Base-by-base conservation (phyloP, 92 coral and sea anemone genomes). In the Micromussa lordhowensis region DNA sequence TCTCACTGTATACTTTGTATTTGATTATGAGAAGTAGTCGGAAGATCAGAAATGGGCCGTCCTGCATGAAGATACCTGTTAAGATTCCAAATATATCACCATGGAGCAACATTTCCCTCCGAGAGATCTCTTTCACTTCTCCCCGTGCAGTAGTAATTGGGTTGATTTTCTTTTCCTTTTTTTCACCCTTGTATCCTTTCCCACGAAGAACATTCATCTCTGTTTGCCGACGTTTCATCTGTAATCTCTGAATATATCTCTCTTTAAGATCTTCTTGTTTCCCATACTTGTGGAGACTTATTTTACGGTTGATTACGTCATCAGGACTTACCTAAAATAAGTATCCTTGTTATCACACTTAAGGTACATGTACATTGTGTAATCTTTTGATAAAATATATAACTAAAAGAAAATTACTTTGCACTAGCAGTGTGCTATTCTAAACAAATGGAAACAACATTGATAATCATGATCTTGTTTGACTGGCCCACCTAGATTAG, bases 1-100 rank as follows among this genome's bases (percentile, higher is more conserved):
- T 97, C 86, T 97, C 99, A 68, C 98, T 95, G 69, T 91, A 91
- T 9, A 97, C 97, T 28, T 83, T 81, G 74, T 92, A 96, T 75
- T 97, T 82, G n/a, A 97, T 96, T 5, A 95, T 91, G 63, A 96
- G 82, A 28, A 94, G 96, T 21, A 97, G 92, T 78, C 99, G 91
- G 49, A 97, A 94, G 59, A 97, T 96, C 30, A 97, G 91, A 61
- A 97, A 97, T 19, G 99, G 99, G 5, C 99, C 99, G 82, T 97
- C 99, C 80, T 95, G 98, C 99, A 97, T 97, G 54, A 97, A 92
- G 87, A 97, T 97, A 1, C 99, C 99, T 7, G 99, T 93, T 54
- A 97, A 82, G 70, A 97, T 97, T 9, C 99, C 99, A 84, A 95
- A 97, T 66, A 95, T 97, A 32, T 97, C 99, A 16, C 99, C 99